These are phyloP conservation scores for Darevskia mixta DNA, from an alignment of 2,797 vertebrate species.

Conservation along the genomic window DNA sequence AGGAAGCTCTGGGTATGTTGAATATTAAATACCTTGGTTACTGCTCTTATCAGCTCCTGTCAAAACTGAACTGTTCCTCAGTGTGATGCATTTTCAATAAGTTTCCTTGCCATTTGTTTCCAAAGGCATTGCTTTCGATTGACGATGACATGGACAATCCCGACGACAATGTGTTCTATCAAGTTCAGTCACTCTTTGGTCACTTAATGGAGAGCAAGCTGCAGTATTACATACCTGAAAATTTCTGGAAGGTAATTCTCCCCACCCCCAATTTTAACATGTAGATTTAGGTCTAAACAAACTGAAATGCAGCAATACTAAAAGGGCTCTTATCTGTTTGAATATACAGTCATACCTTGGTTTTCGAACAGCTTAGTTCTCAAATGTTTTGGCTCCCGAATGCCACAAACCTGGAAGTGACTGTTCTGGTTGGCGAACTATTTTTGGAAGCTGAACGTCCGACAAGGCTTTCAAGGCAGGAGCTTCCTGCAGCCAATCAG, in stretches of 20 bases:
- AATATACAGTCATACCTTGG: too few relatives aligned
- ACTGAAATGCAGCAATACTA: neutral
- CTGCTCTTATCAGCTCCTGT: neutral
- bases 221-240: conserved; percentile 97
- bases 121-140: conserved; percentile 92
- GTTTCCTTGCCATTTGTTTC: neutral
- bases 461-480: too few relatives aligned
- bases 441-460: too few relatives aligned
- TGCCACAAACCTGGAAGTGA: too few relatives aligned
- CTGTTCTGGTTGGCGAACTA: too few relatives aligned
- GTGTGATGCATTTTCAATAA: neutral
- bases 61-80: neutral
- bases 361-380: too few relatives aligned
- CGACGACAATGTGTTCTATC: conserved; percentile 98
- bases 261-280: neutral
- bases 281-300: neutral
- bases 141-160: conserved; percentile 97
- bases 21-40: neutral
- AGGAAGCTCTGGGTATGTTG: neutral
- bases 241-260: conserved; percentile 95
- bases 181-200: conserved; percentile 97
- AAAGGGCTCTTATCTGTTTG: neutral
- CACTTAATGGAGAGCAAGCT: conserved; percentile 99
- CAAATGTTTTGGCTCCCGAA: too few relatives aligned
- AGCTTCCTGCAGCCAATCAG: too few relatives aligned